phyloP scores from a whole-genome alignment of 2,888 invertebrate species.

The Aproaerema taeniolella region DNA sequence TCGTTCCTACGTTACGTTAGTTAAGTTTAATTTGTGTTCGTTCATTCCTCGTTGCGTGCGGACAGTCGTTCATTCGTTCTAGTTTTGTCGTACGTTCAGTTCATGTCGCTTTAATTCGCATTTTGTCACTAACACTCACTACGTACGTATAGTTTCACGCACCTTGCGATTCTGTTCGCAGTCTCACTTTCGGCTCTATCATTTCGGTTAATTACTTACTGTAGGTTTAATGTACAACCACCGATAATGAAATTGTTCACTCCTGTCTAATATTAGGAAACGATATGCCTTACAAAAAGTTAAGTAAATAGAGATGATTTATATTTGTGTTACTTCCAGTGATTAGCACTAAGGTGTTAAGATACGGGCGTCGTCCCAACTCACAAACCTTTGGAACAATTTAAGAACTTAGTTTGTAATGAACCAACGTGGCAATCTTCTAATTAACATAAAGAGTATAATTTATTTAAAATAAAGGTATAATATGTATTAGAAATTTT shows the following conservation, averaged over 20 bases:
- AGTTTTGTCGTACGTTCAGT: constrained; percentile 34
- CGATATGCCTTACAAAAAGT: constrained; percentile 71
- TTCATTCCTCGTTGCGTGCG: constrained; percentile 51
- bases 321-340: constrained; percentile 73
- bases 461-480: constrained; percentile 74
- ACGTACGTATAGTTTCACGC: constrained; percentile 16
- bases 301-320: constrained; percentile 72
- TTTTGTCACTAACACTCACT: constrained; percentile 25
- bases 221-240: constrained; percentile 69
- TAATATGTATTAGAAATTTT: constrained; percentile 76
- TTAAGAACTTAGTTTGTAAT: constrained; percentile 76
- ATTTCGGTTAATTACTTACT: constrained; percentile 47
- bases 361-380: constrained; percentile 52
- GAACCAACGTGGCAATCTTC: constrained; percentile 70
- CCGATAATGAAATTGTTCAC: constrained; percentile 64
- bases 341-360: constrained; percentile 60
- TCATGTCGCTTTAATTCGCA: constrained; percentile 27
- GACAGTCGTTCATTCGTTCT: constrained; percentile 25
- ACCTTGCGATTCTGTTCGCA: constrained; percentile 32
- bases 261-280: constrained; percentile 72
- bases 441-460: constrained; percentile 74
- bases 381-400: constrained; percentile 70
- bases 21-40: constrained; percentile 65
- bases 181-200: constrained; percentile 45
- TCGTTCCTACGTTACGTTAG: constrained; percentile 70